phyloP scores from a whole-genome alignment of 2,113 vertebrate species.

The Nannospalax galili region DNA sequence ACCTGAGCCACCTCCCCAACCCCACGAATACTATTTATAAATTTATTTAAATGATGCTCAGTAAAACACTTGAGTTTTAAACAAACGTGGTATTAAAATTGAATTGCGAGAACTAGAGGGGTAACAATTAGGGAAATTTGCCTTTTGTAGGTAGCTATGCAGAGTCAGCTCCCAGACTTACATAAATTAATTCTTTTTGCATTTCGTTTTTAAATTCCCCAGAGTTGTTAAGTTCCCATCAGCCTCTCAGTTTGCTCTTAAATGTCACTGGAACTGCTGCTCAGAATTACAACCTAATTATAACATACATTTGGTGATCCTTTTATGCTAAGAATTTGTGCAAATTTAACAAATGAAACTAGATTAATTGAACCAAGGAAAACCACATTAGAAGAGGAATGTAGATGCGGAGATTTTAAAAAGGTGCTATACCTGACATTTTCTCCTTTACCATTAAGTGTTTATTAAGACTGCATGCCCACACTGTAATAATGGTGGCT shows the following conservation, averaged over 20 bases:
- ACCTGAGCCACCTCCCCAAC: no score
- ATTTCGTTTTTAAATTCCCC: not conserved
- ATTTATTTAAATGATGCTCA: not conserved
- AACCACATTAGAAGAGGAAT: slow-evolving; percentile 51
- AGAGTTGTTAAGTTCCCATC: not conserved
- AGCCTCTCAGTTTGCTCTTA: slow-evolving; percentile 54
- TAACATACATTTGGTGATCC: slow-evolving; percentile 15
- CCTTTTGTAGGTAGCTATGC: slow-evolving; percentile 15
- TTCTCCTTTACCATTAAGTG: slow-evolving; percentile 62
- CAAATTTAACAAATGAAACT: slow-evolving; percentile 66
- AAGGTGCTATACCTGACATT: slow-evolving; percentile 56
- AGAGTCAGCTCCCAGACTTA: not conserved
- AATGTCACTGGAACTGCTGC: slow-evolving; percentile 56
- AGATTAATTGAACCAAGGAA: slow-evolving; percentile 20
- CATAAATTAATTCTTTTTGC: slow-evolving; percentile 26
- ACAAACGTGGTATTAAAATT: not conserved
- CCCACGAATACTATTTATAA: not conserved
- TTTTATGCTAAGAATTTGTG: slow-evolving; percentile 42
- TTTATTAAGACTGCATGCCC: slow-evolving; percentile 60
- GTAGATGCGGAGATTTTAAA: slow-evolving; percentile 18
- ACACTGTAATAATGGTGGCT: slow-evolving; percentile 66
- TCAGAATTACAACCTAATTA: slow-evolving; percentile 76
- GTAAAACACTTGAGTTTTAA: not conserved
- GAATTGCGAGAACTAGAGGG: not conserved
- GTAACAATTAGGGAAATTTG: not conserved